Evolutionary conservation across 2,797 vertebrate species (phyloP), one percentile per base, ranked within the genome.

Genomic region (Fistularia commersonii): DNA sequence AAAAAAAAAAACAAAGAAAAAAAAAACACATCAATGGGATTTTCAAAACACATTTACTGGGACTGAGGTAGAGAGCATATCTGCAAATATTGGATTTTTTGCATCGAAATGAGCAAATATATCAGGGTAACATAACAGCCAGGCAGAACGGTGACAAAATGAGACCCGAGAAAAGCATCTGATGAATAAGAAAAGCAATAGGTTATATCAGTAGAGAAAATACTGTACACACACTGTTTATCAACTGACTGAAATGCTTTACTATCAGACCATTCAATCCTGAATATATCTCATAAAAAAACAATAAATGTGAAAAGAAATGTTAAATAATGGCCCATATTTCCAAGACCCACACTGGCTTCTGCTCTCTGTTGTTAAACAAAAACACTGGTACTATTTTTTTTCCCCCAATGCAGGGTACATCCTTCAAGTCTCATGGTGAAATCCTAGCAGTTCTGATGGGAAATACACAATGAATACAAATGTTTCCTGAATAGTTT

Each of bases 61-160:
- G 68, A 61, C 72, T 75, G 79, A 82, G 62, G 72, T 72, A 74
- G 73, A 38, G 60, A 85, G 73, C 72, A 44, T 80, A 79, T 83
- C 76, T 73, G 67, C 65, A 82, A 83, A 82, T 82, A 86, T 82
- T 85, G 65, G 77, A 86, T n/a, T n/a, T 87, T 87, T 80, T 58
- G 62, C 69, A 63, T 63, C 74, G 74, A 74, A 56, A 56, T 61
- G 74, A 85, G 76, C 80, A 86, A 85, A 82, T 83, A 69, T 77
- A 78, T 85, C 79, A 79, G 64, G 47, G 68, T 74, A 81, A 78
- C 75, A 81, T 80, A 77, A 80, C 71, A 72, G 64, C 74, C 51
- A 50, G 52, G 59, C 48, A 77, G 84, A 82, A 84, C 54, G 68
- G 74, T 72, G 79, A 79, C 64, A 69, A 57, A 61, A 66, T 35